phyloP scores from a whole-genome alignment of 2,888 invertebrate genomes.

The Brachypalpus laphriformis region DNA sequence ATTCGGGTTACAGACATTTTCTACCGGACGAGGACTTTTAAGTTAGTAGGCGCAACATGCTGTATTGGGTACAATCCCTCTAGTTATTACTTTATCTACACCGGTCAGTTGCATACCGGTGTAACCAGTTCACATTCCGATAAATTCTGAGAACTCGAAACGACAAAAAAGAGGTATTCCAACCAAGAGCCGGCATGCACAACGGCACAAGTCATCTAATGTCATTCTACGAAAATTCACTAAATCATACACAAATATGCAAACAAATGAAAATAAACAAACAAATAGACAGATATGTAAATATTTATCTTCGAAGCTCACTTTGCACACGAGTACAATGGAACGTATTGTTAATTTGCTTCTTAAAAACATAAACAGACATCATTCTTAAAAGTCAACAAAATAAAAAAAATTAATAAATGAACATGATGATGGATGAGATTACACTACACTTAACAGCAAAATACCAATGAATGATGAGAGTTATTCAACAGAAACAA shows the following conservation, averaged over 20 bases:
- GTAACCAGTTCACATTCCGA: too few relatives aligned
- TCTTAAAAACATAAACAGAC: background rate
- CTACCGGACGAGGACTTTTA: too few relatives aligned
- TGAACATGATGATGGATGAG: constrained; percentile 11
- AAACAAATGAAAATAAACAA: background rate
- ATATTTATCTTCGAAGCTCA: background rate
- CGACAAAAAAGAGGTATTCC: too few relatives aligned
- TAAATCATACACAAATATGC: background rate
- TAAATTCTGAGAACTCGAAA: too few relatives aligned
- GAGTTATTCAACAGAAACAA: background rate
- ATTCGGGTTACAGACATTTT: too few relatives aligned
- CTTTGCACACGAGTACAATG: background rate
- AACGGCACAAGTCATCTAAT: too few relatives aligned
- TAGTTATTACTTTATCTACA: too few relatives aligned
- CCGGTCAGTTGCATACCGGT: too few relatives aligned
- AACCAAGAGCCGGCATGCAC: too few relatives aligned
- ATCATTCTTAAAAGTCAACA: background rate
- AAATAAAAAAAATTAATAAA: constrained; percentile 7
- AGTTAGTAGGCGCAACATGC: too few relatives aligned
- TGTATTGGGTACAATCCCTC: too few relatives aligned
- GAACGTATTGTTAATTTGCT: background rate
- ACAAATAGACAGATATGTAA: background rate
- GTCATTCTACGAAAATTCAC: background rate
- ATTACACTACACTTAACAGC: constrained; percentile 3
- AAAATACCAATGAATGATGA: constrained; percentile 16